Evolutionary conservation across 2,888 invertebrate species (phyloP).

Genomic region (Stegophylla sp.): DNA sequence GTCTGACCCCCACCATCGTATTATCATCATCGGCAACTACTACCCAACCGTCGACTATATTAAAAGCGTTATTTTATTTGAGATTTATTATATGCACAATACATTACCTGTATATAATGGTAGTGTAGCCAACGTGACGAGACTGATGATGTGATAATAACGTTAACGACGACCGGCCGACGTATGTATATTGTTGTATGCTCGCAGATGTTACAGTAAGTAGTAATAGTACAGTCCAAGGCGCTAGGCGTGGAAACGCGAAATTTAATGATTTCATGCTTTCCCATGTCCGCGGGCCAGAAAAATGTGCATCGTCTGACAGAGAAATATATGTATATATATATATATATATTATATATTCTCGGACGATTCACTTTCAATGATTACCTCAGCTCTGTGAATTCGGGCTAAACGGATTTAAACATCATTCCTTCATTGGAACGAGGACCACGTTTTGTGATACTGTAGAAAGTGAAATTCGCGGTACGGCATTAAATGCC

Average conservation of each 20-base stretch:
- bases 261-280: slow-evolving; percentile 57
- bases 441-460: not conserved
- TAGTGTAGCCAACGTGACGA: not conserved
- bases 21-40: too few relatives aligned
- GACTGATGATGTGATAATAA: not conserved
- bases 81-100: too few relatives aligned
- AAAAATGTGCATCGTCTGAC: slow-evolving; percentile 31
- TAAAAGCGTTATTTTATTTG: too few relatives aligned
- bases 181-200: not conserved
- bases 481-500: slow-evolving; percentile 18
- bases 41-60: too few relatives aligned
- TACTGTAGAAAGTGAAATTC: slow-evolving; percentile 45
- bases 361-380: slow-evolving; percentile 54
- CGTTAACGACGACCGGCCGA: not conserved
- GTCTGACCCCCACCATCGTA: too few relatives aligned
- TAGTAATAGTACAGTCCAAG: not conserved
- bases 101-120: not conserved
- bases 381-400: slow-evolving; percentile 47
- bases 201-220: not conserved
- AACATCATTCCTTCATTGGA: not conserved
- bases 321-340: slow-evolving; percentile 16
- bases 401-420: slow-evolving; percentile 50
- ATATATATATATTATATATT: slow-evolving; percentile 18
- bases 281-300: slow-evolving; percentile 45
- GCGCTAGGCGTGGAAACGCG: slow-evolving; percentile 38